Evolutionary conservation across 2,113 vertebrate genomes (phyloP).

Genomic region (Callipepla californica): DNA sequence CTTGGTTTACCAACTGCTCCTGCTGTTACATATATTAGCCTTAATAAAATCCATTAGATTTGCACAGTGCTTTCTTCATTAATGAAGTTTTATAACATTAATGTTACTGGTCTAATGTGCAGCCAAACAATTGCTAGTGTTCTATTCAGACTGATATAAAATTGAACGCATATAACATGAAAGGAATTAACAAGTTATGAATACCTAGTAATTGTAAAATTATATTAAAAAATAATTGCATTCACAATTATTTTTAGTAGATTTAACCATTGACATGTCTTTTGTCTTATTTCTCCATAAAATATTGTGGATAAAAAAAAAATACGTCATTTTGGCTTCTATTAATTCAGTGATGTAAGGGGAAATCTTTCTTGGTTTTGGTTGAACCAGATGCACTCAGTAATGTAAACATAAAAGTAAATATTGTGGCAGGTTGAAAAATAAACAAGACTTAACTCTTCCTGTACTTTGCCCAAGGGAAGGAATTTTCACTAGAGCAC

Average conservation of each 20-base stretch:
- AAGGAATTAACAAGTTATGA: background rate
- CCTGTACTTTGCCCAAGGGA: background rate
- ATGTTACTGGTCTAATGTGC: background rate
- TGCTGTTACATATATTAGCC: background rate
- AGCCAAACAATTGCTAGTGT: background rate
- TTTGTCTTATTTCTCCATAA: background rate
- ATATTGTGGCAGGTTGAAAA: background rate
- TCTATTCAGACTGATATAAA: background rate
- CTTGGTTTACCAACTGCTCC: background rate
- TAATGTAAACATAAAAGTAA: background rate
- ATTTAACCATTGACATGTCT: background rate
- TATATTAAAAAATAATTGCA: background rate
- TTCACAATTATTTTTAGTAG: background rate
- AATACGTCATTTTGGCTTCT: background rate
- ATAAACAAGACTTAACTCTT: background rate
- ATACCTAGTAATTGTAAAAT: background rate
- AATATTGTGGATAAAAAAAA: background rate
- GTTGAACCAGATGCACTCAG: background rate
- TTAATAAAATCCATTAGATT: conserved; percentile 45
- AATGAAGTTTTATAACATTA: conserved; percentile 13
- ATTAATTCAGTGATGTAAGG: background rate
- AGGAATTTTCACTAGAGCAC: background rate
- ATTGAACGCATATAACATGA: background rate
- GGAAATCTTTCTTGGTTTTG: background rate
- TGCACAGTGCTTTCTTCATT: conserved; percentile 22